Conservation (phyloP, 2,888 invertebrate genomes). For the Leucoma salicis region DNA sequence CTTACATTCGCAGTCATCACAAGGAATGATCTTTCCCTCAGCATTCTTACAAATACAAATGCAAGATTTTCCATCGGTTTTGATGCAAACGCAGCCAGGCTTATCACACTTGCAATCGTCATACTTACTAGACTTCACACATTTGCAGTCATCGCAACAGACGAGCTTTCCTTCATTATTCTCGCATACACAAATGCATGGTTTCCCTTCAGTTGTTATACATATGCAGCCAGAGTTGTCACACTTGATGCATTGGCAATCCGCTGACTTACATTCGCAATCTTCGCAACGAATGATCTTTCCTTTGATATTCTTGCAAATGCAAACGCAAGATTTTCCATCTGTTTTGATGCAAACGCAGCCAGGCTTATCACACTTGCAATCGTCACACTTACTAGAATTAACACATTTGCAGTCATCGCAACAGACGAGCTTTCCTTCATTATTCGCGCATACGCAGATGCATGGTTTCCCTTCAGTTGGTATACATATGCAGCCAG, state of each 20-base stretch:
- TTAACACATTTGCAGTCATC: constrained; percentile 16
- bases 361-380: constrained; percentile 2
- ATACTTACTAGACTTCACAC: constrained; percentile 5
- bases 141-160: constrained; percentile 30
- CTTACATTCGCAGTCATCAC: constrained; percentile 24
- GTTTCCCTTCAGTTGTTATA: constrained; percentile 22
- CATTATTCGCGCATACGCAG: constrained; percentile 16
- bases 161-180: constrained; percentile 23
- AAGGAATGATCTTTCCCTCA: constrained; percentile 18
- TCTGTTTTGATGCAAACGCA: constrained; percentile 17
- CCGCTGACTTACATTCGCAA: constrained; percentile 22
- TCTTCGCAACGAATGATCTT: constrained; percentile 30
- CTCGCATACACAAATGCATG: constrained; percentile 23
- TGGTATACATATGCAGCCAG: constrained; percentile 19
- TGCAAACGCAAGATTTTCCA: constrained; percentile 31
- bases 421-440: constrained; percentile 15
- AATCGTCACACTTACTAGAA: neutral
- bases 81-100: constrained; percentile 13
- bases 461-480: constrained; percentile 28
- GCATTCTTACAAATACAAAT: constrained; percentile 17
- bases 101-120: constrained; percentile 23
- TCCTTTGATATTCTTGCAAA: constrained; percentile 22
- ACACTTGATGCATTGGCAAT: neutral
- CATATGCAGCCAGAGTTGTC: constrained; percentile 10
- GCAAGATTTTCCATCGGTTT: constrained; percentile 17